A percentile compares a stretch with the other conserved stretches of the same genome.
Evolutionary conservation across 2,797 vertebrate species (phyloP).

Genomic region (Crocidura indochinensis): DNA sequence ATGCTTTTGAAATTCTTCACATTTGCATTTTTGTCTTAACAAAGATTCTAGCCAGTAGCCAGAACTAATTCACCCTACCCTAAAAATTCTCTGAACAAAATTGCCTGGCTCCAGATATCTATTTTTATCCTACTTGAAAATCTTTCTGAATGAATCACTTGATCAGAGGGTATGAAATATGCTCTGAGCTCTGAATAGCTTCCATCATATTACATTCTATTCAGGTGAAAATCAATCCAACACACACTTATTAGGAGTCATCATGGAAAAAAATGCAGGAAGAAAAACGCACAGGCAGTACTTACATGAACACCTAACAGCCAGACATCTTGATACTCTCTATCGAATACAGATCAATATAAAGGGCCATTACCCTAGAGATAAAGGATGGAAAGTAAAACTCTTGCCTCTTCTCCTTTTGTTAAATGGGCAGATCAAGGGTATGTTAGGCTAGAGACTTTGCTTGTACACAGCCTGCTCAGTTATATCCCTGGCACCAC

Average conservation of each 20-base stretch:
- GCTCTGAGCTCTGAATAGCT: neutral
- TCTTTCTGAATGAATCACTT: slow-evolving; percentile 74
- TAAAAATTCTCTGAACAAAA: slow-evolving; percentile 75
- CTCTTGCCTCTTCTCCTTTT: slow-evolving; percentile 6
- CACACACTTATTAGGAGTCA: slow-evolving; percentile 9
- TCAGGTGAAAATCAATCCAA: slow-evolving; percentile 59
- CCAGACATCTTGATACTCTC: neutral
- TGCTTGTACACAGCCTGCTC: too few species aligned
- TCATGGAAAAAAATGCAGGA: neutral
- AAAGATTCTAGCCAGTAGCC: slow-evolving; percentile 61
- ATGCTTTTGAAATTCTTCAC: slow-evolving; percentile 9
- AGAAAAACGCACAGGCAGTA: neutral
- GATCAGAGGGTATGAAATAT: slow-evolving; percentile 59
- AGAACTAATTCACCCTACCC: slow-evolving; percentile 40
- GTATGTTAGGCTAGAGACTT: neutral
- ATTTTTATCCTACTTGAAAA: slow-evolving; percentile 76
- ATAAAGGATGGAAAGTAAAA: neutral
- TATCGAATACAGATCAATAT: neutral
- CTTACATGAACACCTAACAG: neutral
- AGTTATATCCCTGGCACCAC: too few species aligned
- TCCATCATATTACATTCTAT: slow-evolving; percentile 45
- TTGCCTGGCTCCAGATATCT: slow-evolving; percentile 63
- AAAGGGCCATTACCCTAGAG: neutral
- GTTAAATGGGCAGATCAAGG: neutral
- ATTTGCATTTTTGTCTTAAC: slow-evolving; percentile 63